These are phyloP conservation scores for Istiophorus platypterus DNA, from an alignment of 2,113 vertebrate genomes.

Conservation along the genomic window DNA sequence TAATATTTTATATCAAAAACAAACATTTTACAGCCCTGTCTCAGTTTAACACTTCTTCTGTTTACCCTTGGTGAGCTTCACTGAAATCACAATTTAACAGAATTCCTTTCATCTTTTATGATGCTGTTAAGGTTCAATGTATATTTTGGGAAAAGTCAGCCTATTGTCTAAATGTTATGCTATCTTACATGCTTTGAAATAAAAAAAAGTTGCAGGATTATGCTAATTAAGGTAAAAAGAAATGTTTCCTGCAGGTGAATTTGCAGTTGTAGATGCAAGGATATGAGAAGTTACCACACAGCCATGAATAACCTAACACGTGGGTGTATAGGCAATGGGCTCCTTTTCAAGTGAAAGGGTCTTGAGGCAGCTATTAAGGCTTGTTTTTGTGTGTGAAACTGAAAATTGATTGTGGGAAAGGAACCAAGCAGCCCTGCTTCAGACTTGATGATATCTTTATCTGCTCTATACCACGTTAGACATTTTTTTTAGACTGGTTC, in stretches of 20 bases:
- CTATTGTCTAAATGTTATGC: neutral
- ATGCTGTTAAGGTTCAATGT: neutral
- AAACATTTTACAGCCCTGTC: neutral
- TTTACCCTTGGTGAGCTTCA: slow-evolving; percentile 4
- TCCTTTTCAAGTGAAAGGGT: slow-evolving; percentile 41
- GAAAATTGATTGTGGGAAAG: slow-evolving; percentile 58
- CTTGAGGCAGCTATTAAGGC: slow-evolving; percentile 20
- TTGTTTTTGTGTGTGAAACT: slow-evolving; percentile 62
- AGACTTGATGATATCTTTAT: slow-evolving; percentile 27
- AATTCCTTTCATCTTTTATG: neutral
- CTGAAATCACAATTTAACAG: neutral
- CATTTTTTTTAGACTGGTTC: slow-evolving; percentile 24
- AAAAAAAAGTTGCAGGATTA: neutral
- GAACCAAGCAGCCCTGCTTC: neutral
- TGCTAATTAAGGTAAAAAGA: neutral
- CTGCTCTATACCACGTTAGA: slow-evolving; percentile 1
- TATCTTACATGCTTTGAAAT: neutral
- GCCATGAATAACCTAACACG: slow-evolving; percentile 20
- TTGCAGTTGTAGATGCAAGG: slow-evolving; percentile 24
- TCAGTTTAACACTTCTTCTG: neutral
- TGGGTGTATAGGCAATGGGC: slow-evolving; percentile 42
- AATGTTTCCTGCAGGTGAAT: neutral
- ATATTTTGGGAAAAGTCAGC: neutral
- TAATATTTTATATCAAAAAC: no score
- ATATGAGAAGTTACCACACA: slow-evolving; percentile 41